Percentiles rank a stretch among this genome's conserved stretches.
These are phyloP conservation scores for Tenualosa thibaudeaui DNA, from an alignment of 2,797 vertebrate genomes.

Conservation along the genomic window DNA sequence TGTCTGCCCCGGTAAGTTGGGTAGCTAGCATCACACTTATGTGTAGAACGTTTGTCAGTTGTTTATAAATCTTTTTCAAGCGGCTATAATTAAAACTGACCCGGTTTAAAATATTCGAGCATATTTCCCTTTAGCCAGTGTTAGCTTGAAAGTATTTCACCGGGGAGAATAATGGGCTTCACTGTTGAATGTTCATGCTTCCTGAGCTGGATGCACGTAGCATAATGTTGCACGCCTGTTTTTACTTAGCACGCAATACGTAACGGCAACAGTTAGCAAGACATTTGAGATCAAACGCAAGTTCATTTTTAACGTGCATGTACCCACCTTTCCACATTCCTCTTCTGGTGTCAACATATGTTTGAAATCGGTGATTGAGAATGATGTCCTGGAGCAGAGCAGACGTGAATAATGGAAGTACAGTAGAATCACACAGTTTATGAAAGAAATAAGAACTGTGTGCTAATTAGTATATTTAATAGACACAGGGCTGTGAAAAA, in stretches of 20 bases:
- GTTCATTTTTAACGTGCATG: background rate
- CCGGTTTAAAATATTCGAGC: background rate
- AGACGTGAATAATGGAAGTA: background rate
- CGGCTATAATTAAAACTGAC: background rate
- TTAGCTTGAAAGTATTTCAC: slow-evolving; percentile 2
- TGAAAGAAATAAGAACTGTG: background rate
- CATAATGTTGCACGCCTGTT: slow-evolving; percentile 16
- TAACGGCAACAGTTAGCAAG: slow-evolving; percentile 21
- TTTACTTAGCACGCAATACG: slow-evolving; percentile 6
- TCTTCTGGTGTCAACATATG: background rate
- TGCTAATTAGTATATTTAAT: background rate
- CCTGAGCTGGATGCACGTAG: slow-evolving; percentile 18
- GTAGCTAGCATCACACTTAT: slow-evolving; percentile 24
- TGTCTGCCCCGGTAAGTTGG: slow-evolving; percentile 49
- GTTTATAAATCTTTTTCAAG: background rate
- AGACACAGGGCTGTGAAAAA: background rate
- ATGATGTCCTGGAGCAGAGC: background rate
- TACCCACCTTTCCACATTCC: background rate
- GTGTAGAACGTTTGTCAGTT: slow-evolving; percentile 13
- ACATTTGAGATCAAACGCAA: slow-evolving; percentile 7
- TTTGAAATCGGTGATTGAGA: background rate
- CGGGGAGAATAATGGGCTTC: background rate
- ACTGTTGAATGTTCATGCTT: slow-evolving; percentile 23
- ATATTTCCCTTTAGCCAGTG: slow-evolving; percentile 5
- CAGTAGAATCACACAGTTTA: background rate